Conservation (phyloP, 2,113 vertebrate genomes). For the Cheilinus undulatus region DNA sequence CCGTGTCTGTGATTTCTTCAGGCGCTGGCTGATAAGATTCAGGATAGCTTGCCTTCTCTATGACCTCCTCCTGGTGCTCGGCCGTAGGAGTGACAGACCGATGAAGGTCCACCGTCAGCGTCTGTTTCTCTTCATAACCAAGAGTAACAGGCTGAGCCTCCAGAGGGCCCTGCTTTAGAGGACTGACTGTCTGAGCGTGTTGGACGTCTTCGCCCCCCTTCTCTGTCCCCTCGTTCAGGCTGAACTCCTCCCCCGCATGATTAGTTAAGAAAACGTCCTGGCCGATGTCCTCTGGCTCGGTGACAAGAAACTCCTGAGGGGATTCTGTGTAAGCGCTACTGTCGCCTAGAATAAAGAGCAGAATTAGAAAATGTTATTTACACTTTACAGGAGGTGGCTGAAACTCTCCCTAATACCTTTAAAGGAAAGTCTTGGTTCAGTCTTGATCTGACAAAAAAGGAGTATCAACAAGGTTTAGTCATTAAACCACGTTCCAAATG, state of each 20-base stretch:
- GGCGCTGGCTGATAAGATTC: no score
- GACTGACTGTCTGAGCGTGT: slow-evolving; percentile 81
- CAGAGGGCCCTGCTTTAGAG: slow-evolving; percentile 10
- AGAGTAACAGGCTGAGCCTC: not conserved
- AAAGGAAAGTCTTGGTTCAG: not conserved
- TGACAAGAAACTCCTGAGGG: slow-evolving; percentile 70
- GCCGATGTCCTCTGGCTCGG: slow-evolving; percentile 81
- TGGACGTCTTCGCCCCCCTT: slow-evolving; percentile 81
- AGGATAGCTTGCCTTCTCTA: slow-evolving; percentile 24
- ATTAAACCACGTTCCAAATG: no score
- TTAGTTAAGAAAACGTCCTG: slow-evolving; percentile 86
- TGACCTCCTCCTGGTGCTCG: slow-evolving; percentile 23
- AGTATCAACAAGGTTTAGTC: no score
- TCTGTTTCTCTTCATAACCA: slow-evolving; percentile 7
- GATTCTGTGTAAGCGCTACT: slow-evolving; percentile 76
- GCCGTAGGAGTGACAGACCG: slow-evolving; percentile 26
- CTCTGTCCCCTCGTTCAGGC: slow-evolving; percentile 66
- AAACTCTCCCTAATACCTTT: not conserved
- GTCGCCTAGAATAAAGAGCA: slow-evolving; percentile 60
- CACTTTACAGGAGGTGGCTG: not conserved
- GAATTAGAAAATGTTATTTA: not conserved
- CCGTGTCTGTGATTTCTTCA: no score
- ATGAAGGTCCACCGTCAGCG: slow-evolving; percentile 7
- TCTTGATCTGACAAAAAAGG: not conserved
- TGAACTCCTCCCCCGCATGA: slow-evolving; percentile 84